Base-by-base conservation (phyloP, 2,888 invertebrate genomes). In the Papilio demoleus region DNA sequence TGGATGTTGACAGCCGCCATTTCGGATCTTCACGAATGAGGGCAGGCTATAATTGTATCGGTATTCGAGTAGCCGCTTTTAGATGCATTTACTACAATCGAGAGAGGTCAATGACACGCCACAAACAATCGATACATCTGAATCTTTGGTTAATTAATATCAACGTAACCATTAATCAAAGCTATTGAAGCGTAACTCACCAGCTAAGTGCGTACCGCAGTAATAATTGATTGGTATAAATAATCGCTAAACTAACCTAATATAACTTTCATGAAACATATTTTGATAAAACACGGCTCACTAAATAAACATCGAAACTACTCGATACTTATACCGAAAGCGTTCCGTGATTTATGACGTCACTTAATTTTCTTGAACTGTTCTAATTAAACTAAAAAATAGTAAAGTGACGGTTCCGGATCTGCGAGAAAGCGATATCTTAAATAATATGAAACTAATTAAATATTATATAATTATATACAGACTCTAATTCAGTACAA, bases 51-150 rank as follows among this genome's bases (percentile, higher is more conserved):
- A 66, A 65, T 27, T 70, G 65, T 42, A 70, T 38, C 40, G 31
- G 40, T 22, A 65, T 38, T 66, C 61, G 61, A 65, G 65, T 61
- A 65, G 65, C 61, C 65, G 45, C 62, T 56, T 65, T 56, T 62
- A 36, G 47, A 58, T 62, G 61, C 65, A 70, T 66, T 62, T 65
- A 67, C 63, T 70, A 67, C 67, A 69, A 72, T 65, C 47, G 63
- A 70, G 62, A 65, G 65, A 69, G 72, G 67, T 70, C 69, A 70
- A 67, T 67, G 69, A 72, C 72, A 64, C 47, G 42, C 12, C 9
- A 47, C 42, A 65, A 56, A 58, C 27, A 47, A 63, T 63, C 34
- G n/a, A 17, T 22, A 27, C 34, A 62, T 47, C 63, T 50, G 45
- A n/a, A 63, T 36, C 47, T 47, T 5, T 34, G 36, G 0, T n/a